phyloP scores from a whole-genome alignment of 2,888 invertebrate species.

The Pinctada fucata region DNA sequence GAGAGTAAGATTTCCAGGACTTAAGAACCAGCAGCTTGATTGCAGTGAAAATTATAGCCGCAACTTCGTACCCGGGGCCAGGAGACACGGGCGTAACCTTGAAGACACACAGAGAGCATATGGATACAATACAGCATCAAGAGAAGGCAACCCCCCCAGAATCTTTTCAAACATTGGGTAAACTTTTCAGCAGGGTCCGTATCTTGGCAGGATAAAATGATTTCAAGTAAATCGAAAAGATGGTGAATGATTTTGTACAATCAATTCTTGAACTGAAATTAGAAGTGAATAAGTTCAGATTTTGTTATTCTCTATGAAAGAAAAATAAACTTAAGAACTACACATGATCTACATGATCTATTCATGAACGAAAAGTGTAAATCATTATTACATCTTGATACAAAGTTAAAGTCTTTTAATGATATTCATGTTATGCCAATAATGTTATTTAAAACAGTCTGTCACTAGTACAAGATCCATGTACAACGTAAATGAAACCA shows the following conservation, averaged over 20 bases:
- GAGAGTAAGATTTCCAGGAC: constrained; percentile 43
- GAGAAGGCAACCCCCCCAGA: constrained; percentile 8
- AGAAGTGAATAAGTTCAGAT: not conserved
- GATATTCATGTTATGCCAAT: too few relatives aligned
- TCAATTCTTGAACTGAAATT: not conserved
- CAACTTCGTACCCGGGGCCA: constrained; percentile 41
- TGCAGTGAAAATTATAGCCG: constrained; percentile 29
- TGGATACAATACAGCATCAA: constrained; percentile 31
- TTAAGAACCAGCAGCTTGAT: constrained; percentile 36
- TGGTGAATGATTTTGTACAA: not conserved
- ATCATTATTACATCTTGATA: not conserved
- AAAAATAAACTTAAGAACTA: too few relatives aligned
- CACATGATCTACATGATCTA: not conserved
- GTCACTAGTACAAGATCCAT: too few relatives aligned
- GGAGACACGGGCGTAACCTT: constrained; percentile 36
- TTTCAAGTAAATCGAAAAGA: not conserved
- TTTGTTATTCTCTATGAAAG: not conserved
- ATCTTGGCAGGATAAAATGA: constrained; percentile 41
- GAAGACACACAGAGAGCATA: constrained; percentile 23
- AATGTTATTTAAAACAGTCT: too few relatives aligned
- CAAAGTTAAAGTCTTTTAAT: not conserved
- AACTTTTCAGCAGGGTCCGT: constrained; percentile 41
- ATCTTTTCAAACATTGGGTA: constrained; percentile 41
- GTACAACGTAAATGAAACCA: too few relatives aligned
- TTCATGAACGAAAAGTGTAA: not conserved